Evolutionary conservation across 1,140 invertebrate species (phyloP), one percentile per base, ranked within the genome.

Genomic region (Scaptomyza graminum): DNA sequence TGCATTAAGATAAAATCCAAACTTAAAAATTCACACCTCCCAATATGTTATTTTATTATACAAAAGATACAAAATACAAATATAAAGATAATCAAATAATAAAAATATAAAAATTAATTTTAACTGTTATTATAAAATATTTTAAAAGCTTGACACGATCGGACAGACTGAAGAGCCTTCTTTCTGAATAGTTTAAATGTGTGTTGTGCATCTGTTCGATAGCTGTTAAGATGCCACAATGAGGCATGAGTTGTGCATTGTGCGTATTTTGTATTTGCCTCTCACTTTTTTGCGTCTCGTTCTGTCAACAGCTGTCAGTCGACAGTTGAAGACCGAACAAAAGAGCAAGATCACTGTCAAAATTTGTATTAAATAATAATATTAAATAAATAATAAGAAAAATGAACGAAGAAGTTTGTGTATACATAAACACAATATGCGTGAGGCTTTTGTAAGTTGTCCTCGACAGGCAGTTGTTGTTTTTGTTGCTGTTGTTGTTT

Each of bases 251-350:
- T 71, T 71, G 31, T 34, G 68, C 68, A 71, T 66, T 49, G 37
- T 56, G 52, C 34, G 52, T 56, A 56, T 47, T n/a, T 15, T 16
- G 50, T 41, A 25, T 52, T 28, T 49, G 50, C 7, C 67, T 50
- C 51, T 55, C 69, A 47, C 22, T 59, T 41, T 41, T 41, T 41
- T 31, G n/a, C 37, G 4, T 41, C 37, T 41, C 12, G 37, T 41
- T 72, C 63, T 72, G 69, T 72, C 69, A 72, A 34, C 69, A 72
- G 69, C 69, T 72, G 69, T 72, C 67, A 63, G 67, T 9, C 15
- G 34, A 15, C 41, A 49, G 66, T 55, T 62, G 59, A 61, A 25
- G 18, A 31, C 15, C 51, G n/a, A 41, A 66, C 69, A 72, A 59
- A 72, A 43, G 55, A 41, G n/a, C 18, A 60, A 34, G 63, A 52